Evolutionary conservation across 2,797 vertebrate genomes (phyloP), one percentile per base, ranked within the genome.

Genomic region (Tiaroga cobitis): DNA sequence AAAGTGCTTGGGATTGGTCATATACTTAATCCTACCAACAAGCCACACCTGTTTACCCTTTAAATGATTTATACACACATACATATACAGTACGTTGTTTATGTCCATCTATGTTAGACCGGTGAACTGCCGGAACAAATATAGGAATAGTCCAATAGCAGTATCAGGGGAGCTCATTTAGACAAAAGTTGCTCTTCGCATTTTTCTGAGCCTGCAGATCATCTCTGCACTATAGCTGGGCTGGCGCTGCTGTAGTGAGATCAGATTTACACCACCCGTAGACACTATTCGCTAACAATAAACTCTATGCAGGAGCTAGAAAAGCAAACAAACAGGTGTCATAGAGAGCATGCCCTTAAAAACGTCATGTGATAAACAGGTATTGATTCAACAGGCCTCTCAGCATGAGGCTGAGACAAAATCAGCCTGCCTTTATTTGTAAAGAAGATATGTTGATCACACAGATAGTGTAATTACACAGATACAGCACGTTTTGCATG

Each of bases 161-260:
- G 84, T 91, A 90, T 93, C 92, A 76, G 89, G 92, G 92, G 93
- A 94, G 87, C 93, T 94, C 87, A 94, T 94, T 94, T 93, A 91
- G 90, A 63, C 90, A 89, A 92, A 91, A 92, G 91, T 90, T 61
- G 21, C 21, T 41, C 46, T 75, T 21, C 3, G 0, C 19, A 76
- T 54, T 76, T 75, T 37, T 37, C 34, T 41, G 51, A 59, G 4
- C 51, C 24, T 77, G 21, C 11, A 77, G 75, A 59, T 56, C 26
- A 59, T 77, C 21, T 59, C 5, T 56, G 21, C 32, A 34, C 51
- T 75, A 18, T 49, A 37, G 51, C 49, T 56, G 13, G 21, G 75
- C 21, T 77, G 54, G 32, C 1, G 2, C 46, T 59, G 49, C 10
- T 37, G 10, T 39, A 56, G 51, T 59, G 32, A 39, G 21, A 77